Conservation (phyloP, 1,140 invertebrate genomes). For the Charaxes varanes region DNA sequence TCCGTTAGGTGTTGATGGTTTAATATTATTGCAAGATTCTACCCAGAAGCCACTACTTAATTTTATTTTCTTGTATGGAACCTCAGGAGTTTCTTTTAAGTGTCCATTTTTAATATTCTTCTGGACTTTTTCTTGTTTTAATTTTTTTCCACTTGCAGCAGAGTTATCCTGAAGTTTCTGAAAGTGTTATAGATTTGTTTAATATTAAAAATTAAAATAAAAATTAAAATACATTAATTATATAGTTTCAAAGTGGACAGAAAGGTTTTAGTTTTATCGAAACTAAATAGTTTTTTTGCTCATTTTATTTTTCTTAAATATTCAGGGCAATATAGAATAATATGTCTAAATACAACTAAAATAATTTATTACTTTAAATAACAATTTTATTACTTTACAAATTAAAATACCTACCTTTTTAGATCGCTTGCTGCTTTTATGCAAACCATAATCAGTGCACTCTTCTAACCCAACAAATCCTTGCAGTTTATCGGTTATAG, state of each 20-base stretch:
- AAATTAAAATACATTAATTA: background rate
- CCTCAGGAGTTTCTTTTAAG: conserved; percentile 13
- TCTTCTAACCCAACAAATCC: conserved; percentile 79
- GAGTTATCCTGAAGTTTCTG: conserved; percentile 20
- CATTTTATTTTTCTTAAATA: no score
- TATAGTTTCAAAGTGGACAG: no score
- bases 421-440: conserved; percentile 44
- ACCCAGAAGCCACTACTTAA: conserved; percentile 50
- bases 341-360: no score
- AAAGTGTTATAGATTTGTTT: background rate
- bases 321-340: background rate
- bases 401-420: conserved; percentile 47
- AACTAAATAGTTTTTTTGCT: no score
- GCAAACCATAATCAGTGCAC: conserved; percentile 75
- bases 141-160: conserved; percentile 23
- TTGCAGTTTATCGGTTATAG: conserved; percentile 65
- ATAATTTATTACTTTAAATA: no score
- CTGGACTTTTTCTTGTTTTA: conserved; percentile 4
- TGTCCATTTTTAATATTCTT: conserved; percentile 14
- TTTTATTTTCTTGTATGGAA: conserved; percentile 45
- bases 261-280: no score
- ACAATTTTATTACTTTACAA: no score
- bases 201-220: background rate
- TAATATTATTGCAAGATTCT: conserved; percentile 36
- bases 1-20: conserved; percentile 43